A percentile compares a stretch with the other conserved stretches of the same genome.
These are phyloP conservation scores for Drosophila carrolli DNA, from an alignment of 1,140 invertebrate genomes.

Conservation along the genomic window DNA sequence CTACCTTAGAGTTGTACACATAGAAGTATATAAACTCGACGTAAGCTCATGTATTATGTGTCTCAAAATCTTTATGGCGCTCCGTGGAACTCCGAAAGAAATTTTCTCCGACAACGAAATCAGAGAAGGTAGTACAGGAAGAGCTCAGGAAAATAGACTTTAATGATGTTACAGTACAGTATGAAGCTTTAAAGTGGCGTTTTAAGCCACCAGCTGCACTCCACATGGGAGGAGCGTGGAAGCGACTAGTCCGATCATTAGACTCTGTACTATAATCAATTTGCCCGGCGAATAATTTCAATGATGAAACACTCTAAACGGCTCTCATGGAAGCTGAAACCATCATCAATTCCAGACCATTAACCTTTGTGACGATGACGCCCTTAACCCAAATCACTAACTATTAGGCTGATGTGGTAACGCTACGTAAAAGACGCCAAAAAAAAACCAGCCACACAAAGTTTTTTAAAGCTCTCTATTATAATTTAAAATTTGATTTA, in stretches of 20 bases:
- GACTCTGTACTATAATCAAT: background rate
- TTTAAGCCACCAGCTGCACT: too few relatives aligned
- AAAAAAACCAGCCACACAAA: too few relatives aligned
- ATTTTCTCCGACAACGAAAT: conserved; percentile 10
- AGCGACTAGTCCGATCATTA: background rate
- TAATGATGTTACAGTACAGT: background rate
- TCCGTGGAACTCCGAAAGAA: background rate
- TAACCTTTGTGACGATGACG: too few relatives aligned
- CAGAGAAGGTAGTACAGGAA: background rate
- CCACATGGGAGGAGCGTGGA: background rate
- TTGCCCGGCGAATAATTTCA: background rate
- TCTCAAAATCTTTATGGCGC: conserved; percentile 2
- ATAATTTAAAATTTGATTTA: too few relatives aligned
- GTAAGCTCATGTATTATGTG: conserved; percentile 3
- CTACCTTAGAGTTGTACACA: background rate
- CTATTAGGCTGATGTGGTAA: too few relatives aligned
- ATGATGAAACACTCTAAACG: background rate
- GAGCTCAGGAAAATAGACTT: background rate
- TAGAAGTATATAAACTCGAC: background rate
- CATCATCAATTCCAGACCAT: too few relatives aligned
- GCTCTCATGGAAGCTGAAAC: too few relatives aligned
- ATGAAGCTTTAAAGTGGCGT: background rate
- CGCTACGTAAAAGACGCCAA: too few relatives aligned
- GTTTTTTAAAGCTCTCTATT: too few relatives aligned
- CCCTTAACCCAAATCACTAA: too few relatives aligned